phyloP scores from a whole-genome alignment of 2,888 invertebrate species.

The Watsonalla binaria region DNA sequence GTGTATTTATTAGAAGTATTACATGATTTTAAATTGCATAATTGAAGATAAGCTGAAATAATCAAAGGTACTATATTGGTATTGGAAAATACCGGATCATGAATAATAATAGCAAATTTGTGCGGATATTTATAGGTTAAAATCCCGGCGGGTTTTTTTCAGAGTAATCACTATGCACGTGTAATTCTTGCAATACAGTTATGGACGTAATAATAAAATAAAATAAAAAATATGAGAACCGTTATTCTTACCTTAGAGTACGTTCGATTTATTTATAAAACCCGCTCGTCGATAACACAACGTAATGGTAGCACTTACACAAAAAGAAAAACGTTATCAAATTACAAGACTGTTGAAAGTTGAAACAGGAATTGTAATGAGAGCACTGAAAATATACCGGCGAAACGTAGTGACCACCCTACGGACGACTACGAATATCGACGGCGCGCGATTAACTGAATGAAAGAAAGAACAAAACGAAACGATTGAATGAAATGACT shows the following conservation, averaged over 20 bases:
- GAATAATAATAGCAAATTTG: too few species aligned
- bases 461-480: slow-evolving; percentile 7
- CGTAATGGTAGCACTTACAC: slow-evolving; percentile 55
- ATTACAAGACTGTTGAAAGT: slow-evolving; percentile 34
- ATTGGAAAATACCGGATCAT: too few species aligned
- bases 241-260: slow-evolving; percentile 60
- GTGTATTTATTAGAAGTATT: too few species aligned
- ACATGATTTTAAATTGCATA: too few species aligned
- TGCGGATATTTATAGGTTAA: too few species aligned
- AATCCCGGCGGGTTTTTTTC: neutral
- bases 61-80: too few species aligned
- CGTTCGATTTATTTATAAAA: slow-evolving; percentile 50
- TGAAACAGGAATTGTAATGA: slow-evolving; percentile 28
- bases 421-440: slow-evolving; percentile 61
- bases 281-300: slow-evolving; percentile 43
- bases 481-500: slow-evolving; percentile 7
- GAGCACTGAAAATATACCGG: slow-evolving; percentile 58
- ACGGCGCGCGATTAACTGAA: slow-evolving; percentile 60
- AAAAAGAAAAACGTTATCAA: slow-evolving; percentile 36
- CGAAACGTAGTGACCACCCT: slow-evolving; percentile 55
- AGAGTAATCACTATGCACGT: slow-evolving; percentile 37
- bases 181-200: slow-evolving; percentile 31
- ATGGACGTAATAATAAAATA: slow-evolving; percentile 26
- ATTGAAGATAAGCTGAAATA: too few species aligned
- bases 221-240: slow-evolving; percentile 31